Percentiles rank a stretch among this genome's conserved stretches.
phyloP scores from a whole-genome alignment of 2,113 vertebrate genomes.

The Prionailurus viverrinus region DNA sequence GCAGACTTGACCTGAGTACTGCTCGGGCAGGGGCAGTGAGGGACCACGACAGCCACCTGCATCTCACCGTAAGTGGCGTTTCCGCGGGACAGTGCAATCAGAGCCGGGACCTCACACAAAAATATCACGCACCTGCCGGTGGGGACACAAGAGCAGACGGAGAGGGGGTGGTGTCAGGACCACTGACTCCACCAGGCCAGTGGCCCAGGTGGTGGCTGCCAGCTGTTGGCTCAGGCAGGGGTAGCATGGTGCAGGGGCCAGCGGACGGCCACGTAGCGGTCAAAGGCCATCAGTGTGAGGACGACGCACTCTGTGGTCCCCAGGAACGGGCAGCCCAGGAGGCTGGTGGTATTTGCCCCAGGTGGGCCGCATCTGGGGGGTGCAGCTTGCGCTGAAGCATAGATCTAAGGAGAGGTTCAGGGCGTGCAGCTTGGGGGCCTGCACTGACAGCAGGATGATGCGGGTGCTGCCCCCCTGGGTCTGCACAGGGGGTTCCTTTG shows the following conservation, averaged over 20 bases:
- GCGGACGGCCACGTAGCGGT: slow-evolving; percentile 62
- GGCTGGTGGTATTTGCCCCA: slow-evolving; percentile 59
- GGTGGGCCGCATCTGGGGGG: slow-evolving; percentile 52
- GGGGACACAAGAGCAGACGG: slow-evolving; percentile 62
- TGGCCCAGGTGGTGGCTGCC: not conserved
- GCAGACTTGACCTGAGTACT: slow-evolving; percentile 31
- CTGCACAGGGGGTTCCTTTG: slow-evolving; percentile 6
- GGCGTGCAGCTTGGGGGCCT: slow-evolving; percentile 55
- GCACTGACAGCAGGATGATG: slow-evolving; percentile 49
- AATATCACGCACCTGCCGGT: not conserved
- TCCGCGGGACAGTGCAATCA: slow-evolving; percentile 60
- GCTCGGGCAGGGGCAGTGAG: slow-evolving; percentile 27
- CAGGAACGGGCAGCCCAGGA: slow-evolving; percentile 14
- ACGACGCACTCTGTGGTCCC: slow-evolving; percentile 51
- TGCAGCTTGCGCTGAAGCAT: slow-evolving; percentile 54
- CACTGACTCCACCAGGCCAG: not conserved
- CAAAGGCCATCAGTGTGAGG: slow-evolving; percentile 56
- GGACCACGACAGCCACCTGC: slow-evolving; percentile 30
- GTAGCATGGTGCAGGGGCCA: slow-evolving; percentile 59
- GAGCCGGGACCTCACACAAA: slow-evolving; percentile 62
- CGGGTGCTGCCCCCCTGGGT: slow-evolving; percentile 43
- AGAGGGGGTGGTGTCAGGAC: slow-evolving; percentile 33
- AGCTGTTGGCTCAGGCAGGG: not conserved
- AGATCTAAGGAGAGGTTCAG: slow-evolving; percentile 51
- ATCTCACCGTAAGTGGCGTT: slow-evolving; percentile 69